A percentile compares a stretch with the other conserved stretches of the same genome.
Evolutionary conservation across 2,113 vertebrate species (phyloP).

Genomic region (Seriola quinqueradiata): DNA sequence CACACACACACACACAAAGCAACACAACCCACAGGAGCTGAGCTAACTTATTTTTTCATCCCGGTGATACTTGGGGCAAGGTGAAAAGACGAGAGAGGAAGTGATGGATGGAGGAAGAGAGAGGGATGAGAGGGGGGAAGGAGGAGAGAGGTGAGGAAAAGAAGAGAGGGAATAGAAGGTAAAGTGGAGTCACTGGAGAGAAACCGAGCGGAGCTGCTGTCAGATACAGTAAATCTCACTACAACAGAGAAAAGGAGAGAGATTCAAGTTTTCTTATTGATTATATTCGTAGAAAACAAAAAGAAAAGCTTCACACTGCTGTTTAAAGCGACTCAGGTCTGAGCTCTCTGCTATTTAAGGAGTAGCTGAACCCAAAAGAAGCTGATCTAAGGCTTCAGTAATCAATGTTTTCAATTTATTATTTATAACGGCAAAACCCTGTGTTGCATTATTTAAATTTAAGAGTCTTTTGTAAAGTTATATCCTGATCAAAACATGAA

Average conservation of each 20-base stretch:
- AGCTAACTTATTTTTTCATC: slow-evolving; percentile 40
- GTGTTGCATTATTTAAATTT: too few relatives aligned
- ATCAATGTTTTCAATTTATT: not conserved
- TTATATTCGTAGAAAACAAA: not conserved
- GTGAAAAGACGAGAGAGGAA: slow-evolving; percentile 22
- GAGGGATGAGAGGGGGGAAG: not conserved
- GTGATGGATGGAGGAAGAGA: slow-evolving; percentile 13
- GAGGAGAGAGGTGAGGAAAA: not conserved
- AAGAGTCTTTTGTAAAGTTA: too few relatives aligned
- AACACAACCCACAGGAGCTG: slow-evolving; percentile 39
- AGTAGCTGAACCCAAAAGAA: too few relatives aligned
- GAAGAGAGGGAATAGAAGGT: not conserved
- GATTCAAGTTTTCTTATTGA: slow-evolving; percentile 3
- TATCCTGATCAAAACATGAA: too few relatives aligned
- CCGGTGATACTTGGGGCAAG: slow-evolving; percentile 45
- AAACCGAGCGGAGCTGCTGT: slow-evolving; percentile 4
- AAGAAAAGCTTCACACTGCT: not conserved
- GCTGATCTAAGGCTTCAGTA: not conserved
- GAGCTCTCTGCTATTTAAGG: not conserved
- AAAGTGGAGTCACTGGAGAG: slow-evolving; percentile 23
- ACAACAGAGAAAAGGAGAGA: not conserved
- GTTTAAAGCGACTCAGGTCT: not conserved
- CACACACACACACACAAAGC: slow-evolving; percentile 40
- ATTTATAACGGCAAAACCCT: too few relatives aligned
- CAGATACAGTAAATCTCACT: not conserved